These are phyloP conservation scores for Ivindomyrus marchei DNA, from an alignment of 2,113 vertebrate genomes.

Conservation along the genomic window DNA sequence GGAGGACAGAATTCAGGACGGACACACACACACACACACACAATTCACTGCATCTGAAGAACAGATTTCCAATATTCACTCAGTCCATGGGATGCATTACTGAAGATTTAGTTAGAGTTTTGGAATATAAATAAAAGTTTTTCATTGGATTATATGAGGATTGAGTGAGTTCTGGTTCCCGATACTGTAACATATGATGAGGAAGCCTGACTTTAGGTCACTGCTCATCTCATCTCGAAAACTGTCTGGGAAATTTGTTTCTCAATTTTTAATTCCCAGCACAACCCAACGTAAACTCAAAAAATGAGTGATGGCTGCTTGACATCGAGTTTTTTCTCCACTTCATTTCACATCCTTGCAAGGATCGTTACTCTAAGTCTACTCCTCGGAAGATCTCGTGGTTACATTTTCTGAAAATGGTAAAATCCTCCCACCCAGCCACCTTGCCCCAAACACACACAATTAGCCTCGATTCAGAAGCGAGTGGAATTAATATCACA, in stretches of 20 bases:
- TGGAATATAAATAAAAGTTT: neutral
- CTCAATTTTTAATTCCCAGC: neutral
- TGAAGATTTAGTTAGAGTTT: neutral
- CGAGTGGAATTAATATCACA: neutral
- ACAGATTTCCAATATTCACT: neutral
- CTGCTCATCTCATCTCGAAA: neutral
- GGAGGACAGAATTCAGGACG: conserved; percentile 27
- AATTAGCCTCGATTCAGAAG: neutral
- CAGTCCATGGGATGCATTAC: neutral
- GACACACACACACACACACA: no score
- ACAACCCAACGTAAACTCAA: neutral
- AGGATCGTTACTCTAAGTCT: neutral
- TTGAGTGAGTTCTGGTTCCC: neutral
- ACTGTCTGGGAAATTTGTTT: neutral
- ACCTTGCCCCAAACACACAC: neutral
- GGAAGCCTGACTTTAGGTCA: neutral
- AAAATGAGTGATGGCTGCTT: neutral
- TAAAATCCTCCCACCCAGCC: neutral
- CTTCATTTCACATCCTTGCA: neutral
- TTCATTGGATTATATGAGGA: neutral
- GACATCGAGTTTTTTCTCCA: neutral
- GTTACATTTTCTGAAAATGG: neutral
- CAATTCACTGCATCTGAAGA: neutral
- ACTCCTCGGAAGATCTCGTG: neutral
- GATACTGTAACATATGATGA: neutral